Evolutionary conservation across 2,113 vertebrate species (phyloP), one percentile per base, ranked within the genome.

Genomic region (Poecilia latipinna): DNA sequence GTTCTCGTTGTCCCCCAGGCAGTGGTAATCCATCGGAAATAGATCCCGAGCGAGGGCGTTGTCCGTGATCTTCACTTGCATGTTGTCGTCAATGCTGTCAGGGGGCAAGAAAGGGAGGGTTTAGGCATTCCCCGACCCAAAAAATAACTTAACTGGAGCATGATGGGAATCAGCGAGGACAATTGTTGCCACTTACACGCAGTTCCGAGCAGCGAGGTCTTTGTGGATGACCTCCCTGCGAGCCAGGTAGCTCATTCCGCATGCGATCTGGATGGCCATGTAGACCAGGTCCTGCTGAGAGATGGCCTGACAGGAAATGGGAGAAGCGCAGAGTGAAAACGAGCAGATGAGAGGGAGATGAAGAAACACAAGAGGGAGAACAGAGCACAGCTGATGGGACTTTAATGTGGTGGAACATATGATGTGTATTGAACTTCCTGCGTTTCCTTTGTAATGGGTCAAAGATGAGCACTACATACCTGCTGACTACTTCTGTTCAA

Each of bases 21-120:
- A 99, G 89, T 99, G 98, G 91, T 99, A 99, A 89, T 99, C 98
- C 98, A 99, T 99, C 48, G 98, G 98, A 89, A 99, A 99, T 0
- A 99, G 95, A 89, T 99, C 98, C 86, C 98, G 94, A n/a, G 98
- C 95, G 3, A 99, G 95, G 3, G 98, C 98, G 2, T 98, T 99
- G 91, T 99, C 98, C 68, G 97, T 97, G 86, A 99, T 99, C 95
- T 99, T 99, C 85, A 99, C 98, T 86, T 99, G 98, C 94, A 99
- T 97, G 62, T 96, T 95, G 78, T 99, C 97, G 33, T 99, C 98
- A 79, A 99, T 99, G 91, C 98, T 99, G 82, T 68, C n/a, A 71
- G 79, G 68, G 42, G 29, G 11, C 7, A 4, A 65, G 54, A 33
- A 69, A 61, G 19, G n/a, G 60, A 2, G 22, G 62, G 48, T 66